Evolutionary conservation across 2,113 vertebrate genomes (phyloP), one percentile per base, ranked within the genome.

Genomic region (Alectura lathami): DNA sequence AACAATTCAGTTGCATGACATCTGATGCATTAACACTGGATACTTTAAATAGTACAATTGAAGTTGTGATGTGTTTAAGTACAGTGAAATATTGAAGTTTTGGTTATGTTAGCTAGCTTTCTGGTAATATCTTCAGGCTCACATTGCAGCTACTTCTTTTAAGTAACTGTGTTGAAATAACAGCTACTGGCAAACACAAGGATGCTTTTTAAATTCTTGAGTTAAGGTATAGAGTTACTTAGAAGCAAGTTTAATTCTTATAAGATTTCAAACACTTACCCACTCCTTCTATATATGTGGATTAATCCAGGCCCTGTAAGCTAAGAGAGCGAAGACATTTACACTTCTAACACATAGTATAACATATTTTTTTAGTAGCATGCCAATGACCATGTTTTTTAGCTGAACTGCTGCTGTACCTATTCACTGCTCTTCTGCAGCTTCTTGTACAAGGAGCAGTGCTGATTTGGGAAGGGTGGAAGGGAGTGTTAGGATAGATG

Each of bases 1-100:
- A 85, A 0, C 30, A 83, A 0, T 34, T 36, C 20, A 13, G 16
- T 79, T 12, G 50, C 53, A 6, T 17, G 22, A 14, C 6, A 20
- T 67, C 23, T 83, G 14, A 11, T 70, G n/a, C 7, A 13, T 73
- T 94, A 67, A 27, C 8, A 5, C 21, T 50, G 10, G 20, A 30
- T 53, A 20, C 47, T 17, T 64, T 50, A 64, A 69, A 13, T 18
- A 77, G 43, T 13, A 26, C 42, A 64, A 22, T 40, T 40, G 17
- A 63, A 51, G 69, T 53, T 53, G 20, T 14, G 40, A 1, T 40
- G 34, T 36, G 36, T 72, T 40, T 9, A 21, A 14, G 17, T 23
- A 7, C 14, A 30, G 29, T 63, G 15, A 34, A 18, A 34, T 48
- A 45, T 48, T 48, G 66, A 32, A 48, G 42, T 32, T 34, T 27